A percentile compares a stretch with the other conserved stretches of the same genome.
phyloP scores from a whole-genome alignment of 2,113 vertebrate species.

The Herpailurus yagouaroundi region DNA sequence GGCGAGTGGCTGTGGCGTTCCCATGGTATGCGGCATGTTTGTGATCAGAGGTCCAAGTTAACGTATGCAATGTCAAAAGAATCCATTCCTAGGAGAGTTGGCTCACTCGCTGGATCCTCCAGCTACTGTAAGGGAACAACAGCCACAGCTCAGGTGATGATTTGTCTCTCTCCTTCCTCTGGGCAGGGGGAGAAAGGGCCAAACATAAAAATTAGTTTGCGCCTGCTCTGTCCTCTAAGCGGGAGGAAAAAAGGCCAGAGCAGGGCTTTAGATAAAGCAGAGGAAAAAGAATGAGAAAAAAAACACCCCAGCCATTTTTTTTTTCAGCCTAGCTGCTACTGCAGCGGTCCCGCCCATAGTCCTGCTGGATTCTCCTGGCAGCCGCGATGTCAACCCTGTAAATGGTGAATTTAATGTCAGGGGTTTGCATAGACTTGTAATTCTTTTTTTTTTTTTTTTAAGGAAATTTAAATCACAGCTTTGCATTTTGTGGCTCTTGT shows the following conservation, averaged over 20 bases:
- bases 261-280: background rate
- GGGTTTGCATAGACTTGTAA: background rate
- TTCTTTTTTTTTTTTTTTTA: background rate
- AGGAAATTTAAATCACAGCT: slow-evolving; percentile 5
- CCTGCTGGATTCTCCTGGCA: background rate
- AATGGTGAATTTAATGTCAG: background rate
- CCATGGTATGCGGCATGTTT: background rate
- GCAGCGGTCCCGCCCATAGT: background rate
- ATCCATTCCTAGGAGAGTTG: background rate
- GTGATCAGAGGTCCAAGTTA: background rate
- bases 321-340: background rate
- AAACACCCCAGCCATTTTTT: background rate
- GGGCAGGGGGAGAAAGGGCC: background rate
- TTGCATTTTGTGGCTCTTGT: slow-evolving; percentile 47
- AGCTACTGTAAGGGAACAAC: background rate
- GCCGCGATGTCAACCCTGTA: background rate
- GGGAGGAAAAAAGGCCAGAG: background rate
- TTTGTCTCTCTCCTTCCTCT: background rate
- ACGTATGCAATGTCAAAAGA: background rate
- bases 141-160: background rate
- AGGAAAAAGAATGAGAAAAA: background rate
- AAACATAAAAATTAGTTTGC: background rate
- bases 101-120: background rate
- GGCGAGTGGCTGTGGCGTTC: background rate
- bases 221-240: background rate